phyloP scores from a whole-genome alignment of 2,113 vertebrate genomes.

The Leuciscus idus region DNA sequence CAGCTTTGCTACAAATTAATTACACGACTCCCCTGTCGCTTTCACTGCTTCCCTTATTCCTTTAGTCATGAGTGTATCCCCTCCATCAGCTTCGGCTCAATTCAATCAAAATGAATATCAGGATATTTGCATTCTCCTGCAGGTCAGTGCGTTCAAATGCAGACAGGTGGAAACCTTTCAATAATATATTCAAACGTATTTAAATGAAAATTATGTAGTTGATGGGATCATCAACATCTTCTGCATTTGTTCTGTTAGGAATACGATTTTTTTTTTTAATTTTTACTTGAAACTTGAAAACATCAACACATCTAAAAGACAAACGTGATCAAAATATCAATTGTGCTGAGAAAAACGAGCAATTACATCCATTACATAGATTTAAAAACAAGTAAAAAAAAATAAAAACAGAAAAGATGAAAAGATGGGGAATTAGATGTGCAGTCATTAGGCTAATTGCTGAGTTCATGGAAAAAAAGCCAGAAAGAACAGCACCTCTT shows the following conservation, averaged over 20 bases:
- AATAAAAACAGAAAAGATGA: conserved; percentile 18
- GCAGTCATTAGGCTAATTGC: conserved; percentile 40
- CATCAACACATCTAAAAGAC: not conserved
- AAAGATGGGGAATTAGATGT: not conserved
- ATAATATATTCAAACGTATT: not conserved
- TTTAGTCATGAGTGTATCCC: conserved; percentile 5
- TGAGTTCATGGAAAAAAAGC: not conserved
- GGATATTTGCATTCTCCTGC: not conserved
- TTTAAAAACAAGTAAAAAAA: conserved; percentile 9
- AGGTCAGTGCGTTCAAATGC: not conserved
- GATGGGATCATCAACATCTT: not conserved
- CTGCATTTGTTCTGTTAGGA: not conserved
- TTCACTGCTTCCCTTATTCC: not conserved
- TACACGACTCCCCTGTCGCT: conserved; percentile 7
- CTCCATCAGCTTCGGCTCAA: not conserved
- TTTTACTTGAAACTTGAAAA: not conserved
- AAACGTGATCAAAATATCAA: conserved; percentile 15
- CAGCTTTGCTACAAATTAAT: conserved; percentile 34
- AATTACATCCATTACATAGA: conserved; percentile 40
- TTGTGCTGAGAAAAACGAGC: not conserved
- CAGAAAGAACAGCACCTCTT: not conserved
- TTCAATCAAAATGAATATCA: conserved; percentile 8
- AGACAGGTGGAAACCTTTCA: not conserved
- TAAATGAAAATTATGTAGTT: not conserved
- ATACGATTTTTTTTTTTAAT: no score